These are phyloP conservation scores for Glaucomys volans DNA, from an alignment of 2,113 vertebrate genomes.

Conservation along the genomic window DNA sequence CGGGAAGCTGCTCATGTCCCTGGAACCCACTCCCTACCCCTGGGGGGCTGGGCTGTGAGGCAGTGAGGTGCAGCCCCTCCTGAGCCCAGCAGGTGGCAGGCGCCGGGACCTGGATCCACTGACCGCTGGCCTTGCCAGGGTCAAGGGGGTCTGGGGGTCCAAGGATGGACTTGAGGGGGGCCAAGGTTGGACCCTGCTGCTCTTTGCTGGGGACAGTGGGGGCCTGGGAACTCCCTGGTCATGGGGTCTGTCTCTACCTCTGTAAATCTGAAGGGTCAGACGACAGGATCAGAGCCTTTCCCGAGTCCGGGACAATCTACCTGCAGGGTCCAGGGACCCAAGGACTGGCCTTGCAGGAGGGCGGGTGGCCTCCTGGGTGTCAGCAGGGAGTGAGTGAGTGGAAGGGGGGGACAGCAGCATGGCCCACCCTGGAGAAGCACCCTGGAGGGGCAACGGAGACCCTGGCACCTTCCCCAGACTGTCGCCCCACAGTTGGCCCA, in stretches of 20 bases:
- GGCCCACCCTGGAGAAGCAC: too few species aligned
- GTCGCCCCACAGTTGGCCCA: too few species aligned
- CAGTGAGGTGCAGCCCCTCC: not conserved
- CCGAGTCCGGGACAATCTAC: not conserved
- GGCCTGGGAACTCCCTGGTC: not conserved
- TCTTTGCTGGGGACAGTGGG: not conserved
- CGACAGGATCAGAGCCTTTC: too few species aligned
- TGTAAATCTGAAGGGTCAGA: not conserved
- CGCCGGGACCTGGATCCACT: rapidly evolving
- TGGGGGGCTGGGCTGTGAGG: rapidly evolving
- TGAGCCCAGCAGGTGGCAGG: rapidly evolving
- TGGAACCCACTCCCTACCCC: too few species aligned
- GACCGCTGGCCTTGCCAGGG: not conserved
- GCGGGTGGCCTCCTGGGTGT: not conserved
- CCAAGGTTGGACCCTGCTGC: not conserved
- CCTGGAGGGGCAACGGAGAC: too few species aligned
- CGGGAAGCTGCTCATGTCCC: not conserved
- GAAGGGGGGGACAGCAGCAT: not conserved
- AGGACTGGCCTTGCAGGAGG: not conserved
- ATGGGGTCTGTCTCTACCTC: not conserved
- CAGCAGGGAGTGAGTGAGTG: not conserved
- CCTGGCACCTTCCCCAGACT: too few species aligned
- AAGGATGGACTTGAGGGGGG: rapidly evolving
- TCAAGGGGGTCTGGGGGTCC: not conserved
- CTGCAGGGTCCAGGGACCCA: not conserved